phyloP scores from a whole-genome alignment of 2,888 invertebrate species.

The Pimpla rufipes region DNA sequence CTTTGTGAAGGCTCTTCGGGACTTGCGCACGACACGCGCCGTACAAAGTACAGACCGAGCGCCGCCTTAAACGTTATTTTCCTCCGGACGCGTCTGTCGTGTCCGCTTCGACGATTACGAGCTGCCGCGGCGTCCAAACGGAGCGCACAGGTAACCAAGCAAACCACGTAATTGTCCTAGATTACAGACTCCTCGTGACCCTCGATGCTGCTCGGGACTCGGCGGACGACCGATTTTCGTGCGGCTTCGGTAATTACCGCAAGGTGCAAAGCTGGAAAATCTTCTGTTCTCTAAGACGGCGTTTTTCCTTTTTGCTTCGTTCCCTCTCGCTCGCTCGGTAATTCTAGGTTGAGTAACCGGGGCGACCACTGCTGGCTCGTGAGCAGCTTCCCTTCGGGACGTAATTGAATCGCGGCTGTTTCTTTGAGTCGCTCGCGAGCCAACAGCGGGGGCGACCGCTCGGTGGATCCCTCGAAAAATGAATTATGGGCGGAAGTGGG shows the following conservation, averaged over 20 bases:
- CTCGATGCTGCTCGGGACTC: constrained; percentile 43
- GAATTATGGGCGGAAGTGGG: constrained; percentile 69
- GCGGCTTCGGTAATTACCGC: constrained; percentile 78
- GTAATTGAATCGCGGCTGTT: constrained; percentile 70
- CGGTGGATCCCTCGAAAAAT: constrained; percentile 48
- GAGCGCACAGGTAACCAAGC: constrained; percentile 45
- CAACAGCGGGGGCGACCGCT: constrained; percentile 28
- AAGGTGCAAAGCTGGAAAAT: constrained; percentile 83
- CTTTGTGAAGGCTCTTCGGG: neutral
- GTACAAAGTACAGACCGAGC: constrained; percentile 27
- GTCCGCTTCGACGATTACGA: constrained; percentile 22
- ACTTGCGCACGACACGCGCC: constrained; percentile 44
- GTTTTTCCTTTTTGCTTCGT: constrained; percentile 49
- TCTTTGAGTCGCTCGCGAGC: constrained; percentile 42
- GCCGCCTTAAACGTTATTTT: constrained; percentile 32
- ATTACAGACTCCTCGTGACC: constrained; percentile 77
- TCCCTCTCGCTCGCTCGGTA: constrained; percentile 71
- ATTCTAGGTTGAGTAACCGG: constrained; percentile 75
- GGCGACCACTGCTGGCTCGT: constrained; percentile 30
- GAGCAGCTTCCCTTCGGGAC: constrained; percentile 40
- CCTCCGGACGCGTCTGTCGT: constrained; percentile 22
- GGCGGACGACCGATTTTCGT: constrained; percentile 58
- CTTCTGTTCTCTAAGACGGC: constrained; percentile 49
- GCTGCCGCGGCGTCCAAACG: constrained; percentile 13
- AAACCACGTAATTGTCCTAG: constrained; percentile 78